A percentile compares a stretch with the other conserved stretches of the same genome.
Conservation (phyloP, 2,888 invertebrate species). For the Tachystola acroxantha region DNA sequence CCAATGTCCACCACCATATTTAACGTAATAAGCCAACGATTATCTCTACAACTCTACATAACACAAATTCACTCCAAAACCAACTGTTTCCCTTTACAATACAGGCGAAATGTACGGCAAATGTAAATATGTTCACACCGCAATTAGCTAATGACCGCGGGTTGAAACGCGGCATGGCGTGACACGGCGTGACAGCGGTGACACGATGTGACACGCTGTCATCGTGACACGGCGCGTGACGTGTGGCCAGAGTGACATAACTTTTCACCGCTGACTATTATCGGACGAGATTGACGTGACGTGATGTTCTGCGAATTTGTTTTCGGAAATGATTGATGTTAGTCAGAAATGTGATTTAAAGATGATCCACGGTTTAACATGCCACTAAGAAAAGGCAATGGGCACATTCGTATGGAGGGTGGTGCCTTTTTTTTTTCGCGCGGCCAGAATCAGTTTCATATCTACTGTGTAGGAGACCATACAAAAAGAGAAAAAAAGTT, state of each 20-base stretch:
- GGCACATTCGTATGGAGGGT: too few relatives aligned
- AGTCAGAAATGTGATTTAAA: background rate
- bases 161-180: constrained; percentile 13
- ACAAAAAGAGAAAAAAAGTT: too few relatives aligned
- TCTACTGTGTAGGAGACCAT: too few relatives aligned
- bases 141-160: constrained; percentile 62
- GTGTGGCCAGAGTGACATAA: constrained; percentile 39
- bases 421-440: too few relatives aligned
- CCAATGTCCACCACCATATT: constrained; percentile 25
- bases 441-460: too few relatives aligned
- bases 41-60: constrained; percentile 21
- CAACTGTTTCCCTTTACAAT: background rate
- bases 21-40: constrained; percentile 41
- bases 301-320: background rate
- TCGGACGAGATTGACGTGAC: constrained; percentile 15
- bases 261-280: constrained; percentile 57
- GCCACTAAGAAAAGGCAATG: too few relatives aligned
- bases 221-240: constrained; percentile 40
- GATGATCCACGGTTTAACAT: too few relatives aligned
- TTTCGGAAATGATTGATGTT: background rate
- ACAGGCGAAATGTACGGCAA: too few relatives aligned
- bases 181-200: constrained; percentile 13
- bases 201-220: constrained; percentile 38
- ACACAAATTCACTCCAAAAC: background rate
- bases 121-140: too few relatives aligned